A percentile compares a stretch with the other conserved stretches of the same genome.
phyloP scores from a whole-genome alignment of 2,113 vertebrate genomes.

The Poicephalus meyeri region DNA sequence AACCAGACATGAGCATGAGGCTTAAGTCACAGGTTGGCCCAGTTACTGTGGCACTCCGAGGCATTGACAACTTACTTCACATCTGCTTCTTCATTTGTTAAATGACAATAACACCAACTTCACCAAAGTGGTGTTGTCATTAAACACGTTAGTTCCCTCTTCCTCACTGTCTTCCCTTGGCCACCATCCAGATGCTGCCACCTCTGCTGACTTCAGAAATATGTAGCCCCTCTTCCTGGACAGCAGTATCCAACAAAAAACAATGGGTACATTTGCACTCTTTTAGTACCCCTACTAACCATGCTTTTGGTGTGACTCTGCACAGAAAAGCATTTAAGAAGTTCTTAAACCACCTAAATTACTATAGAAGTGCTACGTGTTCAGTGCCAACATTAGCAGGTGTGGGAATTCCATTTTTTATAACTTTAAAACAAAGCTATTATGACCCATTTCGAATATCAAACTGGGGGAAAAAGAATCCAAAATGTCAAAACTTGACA shows the following conservation, averaged over 20 bases:
- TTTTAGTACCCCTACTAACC: neutral
- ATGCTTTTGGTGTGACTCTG: neutral
- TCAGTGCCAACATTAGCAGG: neutral
- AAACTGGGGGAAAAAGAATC: neutral
- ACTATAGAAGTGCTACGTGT: neutral
- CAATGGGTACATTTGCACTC: neutral
- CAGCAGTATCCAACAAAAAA: neutral
- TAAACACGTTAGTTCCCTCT: neutral
- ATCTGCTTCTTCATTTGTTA: neutral
- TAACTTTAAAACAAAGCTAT: neutral
- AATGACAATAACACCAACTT: neutral
- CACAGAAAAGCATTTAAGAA: neutral
- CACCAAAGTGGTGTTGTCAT: neutral
- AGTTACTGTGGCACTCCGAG: neutral
- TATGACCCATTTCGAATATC: neutral
- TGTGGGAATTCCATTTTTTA: neutral
- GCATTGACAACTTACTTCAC: neutral
- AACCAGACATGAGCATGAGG: neutral
- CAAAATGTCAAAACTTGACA: slow-evolving; percentile 7
- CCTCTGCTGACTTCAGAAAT: neutral
- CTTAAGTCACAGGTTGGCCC: neutral
- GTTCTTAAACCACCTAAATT: neutral
- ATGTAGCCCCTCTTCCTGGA: neutral
- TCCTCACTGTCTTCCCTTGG: neutral
- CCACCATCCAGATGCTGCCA: neutral